These are phyloP conservation scores for Pinna nobilis DNA, from an alignment of 1,140 invertebrate species.

Conservation along the genomic window DNA sequence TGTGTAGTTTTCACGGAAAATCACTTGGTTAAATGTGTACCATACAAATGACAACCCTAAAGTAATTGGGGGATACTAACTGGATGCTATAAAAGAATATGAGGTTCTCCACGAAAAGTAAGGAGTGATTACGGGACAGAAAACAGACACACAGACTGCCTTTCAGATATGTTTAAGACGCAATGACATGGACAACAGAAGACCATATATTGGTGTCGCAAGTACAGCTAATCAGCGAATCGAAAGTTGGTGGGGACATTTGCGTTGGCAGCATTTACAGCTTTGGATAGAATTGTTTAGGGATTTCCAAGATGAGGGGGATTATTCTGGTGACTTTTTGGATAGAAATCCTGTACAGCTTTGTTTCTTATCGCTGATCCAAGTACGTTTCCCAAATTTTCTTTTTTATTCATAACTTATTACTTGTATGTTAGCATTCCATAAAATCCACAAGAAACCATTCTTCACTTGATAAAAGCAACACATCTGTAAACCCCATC, in stretches of 20 bases:
- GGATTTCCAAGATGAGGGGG: conserved; percentile 16
- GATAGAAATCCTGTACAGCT: conserved; percentile 44
- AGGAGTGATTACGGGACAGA: conserved; percentile 49
- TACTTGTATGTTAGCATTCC: too few species aligned
- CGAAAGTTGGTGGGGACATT: conserved; percentile 44
- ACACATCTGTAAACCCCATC: too few species aligned
- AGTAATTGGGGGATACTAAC: conserved; percentile 58
- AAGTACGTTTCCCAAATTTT: too few species aligned
- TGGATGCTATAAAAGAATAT: conserved; percentile 40
- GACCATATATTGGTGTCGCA: conserved; percentile 38
- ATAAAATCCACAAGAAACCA: too few species aligned
- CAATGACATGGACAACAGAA: conserved; percentile 18
- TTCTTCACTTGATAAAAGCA: too few species aligned
- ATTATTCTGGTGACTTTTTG: conserved; percentile 26
- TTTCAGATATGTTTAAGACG: conserved; percentile 35
- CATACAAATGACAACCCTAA: conserved; percentile 58
- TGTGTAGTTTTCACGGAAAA: conserved; percentile 64
- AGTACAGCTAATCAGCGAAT: conserved; percentile 51
- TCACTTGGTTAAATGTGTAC: conserved; percentile 66
- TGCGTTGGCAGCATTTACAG: conserved; percentile 34
- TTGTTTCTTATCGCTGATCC: conserved; percentile 38
- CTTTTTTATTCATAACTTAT: too few species aligned
- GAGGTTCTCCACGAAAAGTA: conserved; percentile 32
- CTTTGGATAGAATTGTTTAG: conserved; percentile 42
- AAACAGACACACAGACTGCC: conserved; percentile 42